Percentiles rank a stretch among this genome's conserved stretches.
Evolutionary conservation across 2,888 invertebrate genomes (phyloP).

Genomic region (Gari tellinella): DNA sequence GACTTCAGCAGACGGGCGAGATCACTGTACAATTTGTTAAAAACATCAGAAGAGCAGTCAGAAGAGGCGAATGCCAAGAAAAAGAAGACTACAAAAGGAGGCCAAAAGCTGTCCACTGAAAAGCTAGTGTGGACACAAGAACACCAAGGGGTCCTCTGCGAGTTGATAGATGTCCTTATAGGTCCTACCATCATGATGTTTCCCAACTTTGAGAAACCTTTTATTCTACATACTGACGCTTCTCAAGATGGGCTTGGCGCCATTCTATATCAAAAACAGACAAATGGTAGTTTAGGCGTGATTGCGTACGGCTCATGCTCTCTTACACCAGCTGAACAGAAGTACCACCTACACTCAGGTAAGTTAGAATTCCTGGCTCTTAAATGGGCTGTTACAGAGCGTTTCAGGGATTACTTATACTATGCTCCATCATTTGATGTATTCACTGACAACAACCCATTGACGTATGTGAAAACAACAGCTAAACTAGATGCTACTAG

Average conservation of each 20-base stretch:
- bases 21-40: slow-evolving; percentile 47
- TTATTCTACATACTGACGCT: slow-evolving; percentile 11
- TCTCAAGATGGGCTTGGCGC: slow-evolving; percentile 30
- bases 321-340: slow-evolving; percentile 55
- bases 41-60: slow-evolving; percentile 2
- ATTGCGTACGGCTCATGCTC: slow-evolving; percentile 63
- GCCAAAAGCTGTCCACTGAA: slow-evolving; percentile 3
- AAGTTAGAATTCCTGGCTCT: slow-evolving; percentile 54
- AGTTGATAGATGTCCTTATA: slow-evolving; percentile 23
- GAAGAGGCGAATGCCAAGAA: neutral
- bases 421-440: slow-evolving; percentile 42
- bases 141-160: slow-evolving; percentile 18
- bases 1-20: slow-evolving; percentile 39
- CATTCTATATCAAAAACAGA: slow-evolving; percentile 63
- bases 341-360: slow-evolving; percentile 58
- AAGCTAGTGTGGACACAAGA: slow-evolving; percentile 17
- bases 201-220: slow-evolving; percentile 26
- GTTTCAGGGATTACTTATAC: slow-evolving; percentile 55
- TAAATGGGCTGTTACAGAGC: slow-evolving; percentile 46
- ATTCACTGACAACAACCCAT: slow-evolving; percentile 45
- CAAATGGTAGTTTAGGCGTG: slow-evolving; percentile 35
- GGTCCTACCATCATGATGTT: slow-evolving; percentile 18
- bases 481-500: slow-evolving; percentile 33
- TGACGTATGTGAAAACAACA: slow-evolving; percentile 35
- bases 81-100: slow-evolving; percentile 9